Evolutionary conservation across 1,140 invertebrate species (phyloP).

Genomic region (Drosophila ohnishii): DNA sequence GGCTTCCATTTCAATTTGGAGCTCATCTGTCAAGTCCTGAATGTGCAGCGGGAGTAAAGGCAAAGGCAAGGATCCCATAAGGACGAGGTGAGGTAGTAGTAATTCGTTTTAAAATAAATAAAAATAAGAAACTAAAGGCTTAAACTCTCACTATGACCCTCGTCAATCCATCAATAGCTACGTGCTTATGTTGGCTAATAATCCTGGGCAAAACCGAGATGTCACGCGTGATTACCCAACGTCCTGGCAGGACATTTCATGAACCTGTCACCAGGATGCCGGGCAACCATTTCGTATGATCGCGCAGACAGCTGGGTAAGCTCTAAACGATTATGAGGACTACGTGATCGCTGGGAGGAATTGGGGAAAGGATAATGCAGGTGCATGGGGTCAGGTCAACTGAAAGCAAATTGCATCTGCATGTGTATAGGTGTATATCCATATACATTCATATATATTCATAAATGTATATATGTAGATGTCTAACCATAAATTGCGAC

Average conservation of each 20-base stretch:
- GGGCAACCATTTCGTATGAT: slow-evolving; percentile 4
- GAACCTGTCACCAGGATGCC: slow-evolving; percentile 10
- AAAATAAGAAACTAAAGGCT: not conserved
- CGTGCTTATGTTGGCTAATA: slow-evolving; percentile 25
- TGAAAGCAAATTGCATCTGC: slow-evolving; percentile 52
- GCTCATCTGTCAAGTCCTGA: slow-evolving; percentile 1
- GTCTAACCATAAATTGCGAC: slow-evolving; percentile 2
- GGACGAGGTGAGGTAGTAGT: not conserved
- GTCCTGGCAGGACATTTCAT: slow-evolving; percentile 23
- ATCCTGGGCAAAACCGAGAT: slow-evolving; percentile 22
- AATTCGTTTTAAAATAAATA: not conserved
- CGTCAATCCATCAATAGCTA: slow-evolving; percentile 27
- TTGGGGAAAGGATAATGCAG: slow-evolving; percentile 3
- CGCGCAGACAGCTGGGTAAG: slow-evolving; percentile 1
- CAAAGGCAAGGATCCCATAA: not conserved
- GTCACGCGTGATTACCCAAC: slow-evolving; percentile 32
- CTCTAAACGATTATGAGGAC: slow-evolving; percentile 17
- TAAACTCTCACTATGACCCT: not conserved
- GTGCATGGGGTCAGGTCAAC: slow-evolving; percentile 1
- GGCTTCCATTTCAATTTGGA: slow-evolving; percentile 3
- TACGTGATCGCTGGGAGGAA: slow-evolving; percentile 44
- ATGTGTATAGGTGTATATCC: not conserved
- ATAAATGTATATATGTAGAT: not conserved
- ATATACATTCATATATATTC: not conserved
- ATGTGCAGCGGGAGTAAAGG: not conserved